phyloP scores from a whole-genome alignment of 2,797 vertebrate species.

The Enteromius unitaeniatus region DNA sequence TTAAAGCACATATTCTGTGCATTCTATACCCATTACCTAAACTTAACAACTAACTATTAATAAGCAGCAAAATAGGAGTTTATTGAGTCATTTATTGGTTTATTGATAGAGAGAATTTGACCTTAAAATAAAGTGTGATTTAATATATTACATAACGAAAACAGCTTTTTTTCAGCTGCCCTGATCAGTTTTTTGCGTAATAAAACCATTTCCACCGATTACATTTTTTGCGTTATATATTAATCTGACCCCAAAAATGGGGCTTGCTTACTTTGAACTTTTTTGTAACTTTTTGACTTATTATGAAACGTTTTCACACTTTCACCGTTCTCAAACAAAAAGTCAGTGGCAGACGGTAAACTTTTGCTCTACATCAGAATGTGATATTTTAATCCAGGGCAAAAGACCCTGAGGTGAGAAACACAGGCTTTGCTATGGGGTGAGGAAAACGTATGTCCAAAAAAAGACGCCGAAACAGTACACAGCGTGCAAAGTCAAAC shows the following conservation, averaged over 20 bases:
- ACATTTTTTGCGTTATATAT: neutral
- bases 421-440: neutral
- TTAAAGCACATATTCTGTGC: neutral
- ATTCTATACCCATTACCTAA: neutral
- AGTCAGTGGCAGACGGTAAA: neutral
- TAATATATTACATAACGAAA: neutral
- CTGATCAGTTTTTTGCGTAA: neutral
- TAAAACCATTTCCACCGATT: neutral
- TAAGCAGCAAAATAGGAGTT: neutral
- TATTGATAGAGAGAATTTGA: neutral
- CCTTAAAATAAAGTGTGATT: neutral
- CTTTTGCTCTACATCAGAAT: neutral
- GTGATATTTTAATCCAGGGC: constrained; percentile 19
- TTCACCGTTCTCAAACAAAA: neutral
- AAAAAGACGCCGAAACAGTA: constrained; percentile 3
- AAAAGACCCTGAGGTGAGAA: neutral
- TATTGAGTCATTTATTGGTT: neutral
- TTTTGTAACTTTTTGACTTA: too few relatives aligned
- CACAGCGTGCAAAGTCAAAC: constrained; percentile 14
- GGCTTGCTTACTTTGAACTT: neutral
- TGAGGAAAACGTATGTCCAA: neutral
- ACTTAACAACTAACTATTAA: neutral
- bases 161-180: neutral
- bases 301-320: neutral
- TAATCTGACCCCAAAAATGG: neutral